Conservation (phyloP, 2,113 vertebrate genomes). For the Thunnus thynnus region DNA sequence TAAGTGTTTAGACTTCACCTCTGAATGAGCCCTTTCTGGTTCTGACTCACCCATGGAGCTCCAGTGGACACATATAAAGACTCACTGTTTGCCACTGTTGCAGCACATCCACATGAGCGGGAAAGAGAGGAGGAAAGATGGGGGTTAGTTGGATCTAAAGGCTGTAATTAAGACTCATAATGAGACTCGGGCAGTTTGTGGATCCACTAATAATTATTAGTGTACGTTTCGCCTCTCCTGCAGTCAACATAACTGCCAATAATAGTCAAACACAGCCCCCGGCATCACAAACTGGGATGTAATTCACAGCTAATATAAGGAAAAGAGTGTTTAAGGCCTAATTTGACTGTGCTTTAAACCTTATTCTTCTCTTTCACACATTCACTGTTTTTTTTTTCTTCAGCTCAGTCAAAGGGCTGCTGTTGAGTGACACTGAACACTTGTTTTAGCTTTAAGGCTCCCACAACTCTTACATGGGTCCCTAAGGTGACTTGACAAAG, state of each 20-base stretch:
- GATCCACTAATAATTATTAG: slow-evolving; percentile 12
- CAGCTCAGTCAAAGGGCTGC: slow-evolving; percentile 58
- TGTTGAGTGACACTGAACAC: slow-evolving; percentile 62
- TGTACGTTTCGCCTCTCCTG: background rate
- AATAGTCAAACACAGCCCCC: background rate
- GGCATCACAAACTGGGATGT: slow-evolving; percentile 6
- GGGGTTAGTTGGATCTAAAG: slow-evolving; percentile 13
- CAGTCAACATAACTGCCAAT: background rate
- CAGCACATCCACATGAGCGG: slow-evolving; percentile 60
- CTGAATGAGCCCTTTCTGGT: slow-evolving; percentile 77
- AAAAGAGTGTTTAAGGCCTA: background rate
- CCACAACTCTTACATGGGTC: slow-evolving; percentile 48
- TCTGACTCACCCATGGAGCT: slow-evolving; percentile 72
- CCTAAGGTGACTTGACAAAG: slow-evolving; percentile 62
- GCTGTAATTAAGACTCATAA: slow-evolving; percentile 27
- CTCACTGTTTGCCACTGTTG: slow-evolving; percentile 69
- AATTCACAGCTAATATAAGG: background rate
- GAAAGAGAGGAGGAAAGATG: slow-evolving; percentile 48
- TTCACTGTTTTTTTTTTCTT: slow-evolving; percentile 25
- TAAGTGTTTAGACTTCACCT: slow-evolving; percentile 68
- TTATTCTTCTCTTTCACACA: slow-evolving; percentile 38
- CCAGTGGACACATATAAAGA: slow-evolving; percentile 72
- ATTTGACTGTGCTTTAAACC: slow-evolving; percentile 26
- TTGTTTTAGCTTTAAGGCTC: slow-evolving; percentile 67
- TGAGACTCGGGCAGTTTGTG: slow-evolving; percentile 20